phyloP scores from a whole-genome alignment of 2,888 invertebrate genomes.

The Schrankia costaestrigalis region DNA sequence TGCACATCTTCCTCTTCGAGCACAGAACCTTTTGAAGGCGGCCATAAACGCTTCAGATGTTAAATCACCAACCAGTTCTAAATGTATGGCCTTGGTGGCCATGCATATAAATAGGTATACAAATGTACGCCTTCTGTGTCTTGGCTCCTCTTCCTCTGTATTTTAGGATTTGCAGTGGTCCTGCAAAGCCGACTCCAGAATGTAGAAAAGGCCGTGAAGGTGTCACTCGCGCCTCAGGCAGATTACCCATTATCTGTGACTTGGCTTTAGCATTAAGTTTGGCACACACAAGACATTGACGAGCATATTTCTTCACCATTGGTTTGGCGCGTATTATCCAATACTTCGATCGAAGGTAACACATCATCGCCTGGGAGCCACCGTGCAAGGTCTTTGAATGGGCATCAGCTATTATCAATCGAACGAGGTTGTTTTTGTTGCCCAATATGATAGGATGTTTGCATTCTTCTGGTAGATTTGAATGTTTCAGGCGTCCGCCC shows the following conservation, averaged over 20 bases:
- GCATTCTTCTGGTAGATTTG: neutral
- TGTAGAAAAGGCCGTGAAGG: conserved; percentile 2
- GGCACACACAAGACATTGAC: conserved; percentile 1
- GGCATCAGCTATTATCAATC: neutral
- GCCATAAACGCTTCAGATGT: conserved; percentile 12
- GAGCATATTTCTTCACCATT: neutral
- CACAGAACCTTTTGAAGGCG: conserved; percentile 8
- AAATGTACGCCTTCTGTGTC: conserved; percentile 2
- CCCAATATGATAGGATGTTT: conserved; percentile 6
- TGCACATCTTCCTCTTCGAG: conserved; percentile 1
- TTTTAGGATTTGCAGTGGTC: neutral
- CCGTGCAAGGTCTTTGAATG: conserved; percentile 4
- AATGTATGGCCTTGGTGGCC: neutral
- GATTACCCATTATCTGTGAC: conserved; percentile 3
- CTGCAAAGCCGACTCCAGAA: neutral
- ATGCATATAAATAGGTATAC: conserved; percentile 7
- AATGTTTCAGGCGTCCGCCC: conserved; percentile 4
- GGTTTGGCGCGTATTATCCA: conserved; percentile 2
- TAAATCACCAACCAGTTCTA: conserved; percentile 6
- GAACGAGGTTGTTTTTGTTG: neutral
- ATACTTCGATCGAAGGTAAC: conserved; percentile 1
- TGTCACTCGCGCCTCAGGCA: neutral
- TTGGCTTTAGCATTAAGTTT: neutral
- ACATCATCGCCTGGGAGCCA: conserved; percentile 1
- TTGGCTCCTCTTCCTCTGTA: conserved; percentile 1